phyloP scores from a whole-genome alignment of 2,888 invertebrate species.

The Epinotia brunnichana region DNA sequence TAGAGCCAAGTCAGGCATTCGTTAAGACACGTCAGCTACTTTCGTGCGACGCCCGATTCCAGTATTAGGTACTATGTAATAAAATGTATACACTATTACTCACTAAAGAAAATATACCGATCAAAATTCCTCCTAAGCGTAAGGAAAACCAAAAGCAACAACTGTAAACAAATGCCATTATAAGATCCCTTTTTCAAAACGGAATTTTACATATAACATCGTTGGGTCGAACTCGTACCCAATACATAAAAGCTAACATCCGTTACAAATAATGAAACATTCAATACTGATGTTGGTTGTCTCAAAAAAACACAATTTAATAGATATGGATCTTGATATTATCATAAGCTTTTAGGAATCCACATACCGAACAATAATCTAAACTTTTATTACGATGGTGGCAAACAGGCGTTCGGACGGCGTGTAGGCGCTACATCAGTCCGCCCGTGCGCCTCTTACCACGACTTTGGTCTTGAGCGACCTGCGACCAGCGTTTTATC shows the following conservation, averaged over 20 bases:
- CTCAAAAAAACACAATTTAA: slow-evolving; percentile 9
- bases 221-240: neutral
- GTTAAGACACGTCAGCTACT: neutral
- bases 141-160: slow-evolving; percentile 81
- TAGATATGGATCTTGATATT: slow-evolving; percentile 25
- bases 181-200: neutral
- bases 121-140: slow-evolving; percentile 74
- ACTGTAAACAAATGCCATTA: slow-evolving; percentile 75
- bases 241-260: neutral
- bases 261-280: neutral
- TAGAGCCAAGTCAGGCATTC: no score
- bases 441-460: no score
- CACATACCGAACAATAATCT: neutral
- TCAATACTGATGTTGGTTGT: slow-evolving; percentile 12
- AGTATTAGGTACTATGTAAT: no score
- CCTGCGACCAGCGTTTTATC: no score
- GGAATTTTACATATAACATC: neutral
- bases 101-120: slow-evolving; percentile 71
- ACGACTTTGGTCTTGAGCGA: no score
- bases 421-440: no score
- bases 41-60: no score
- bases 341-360: slow-evolving; percentile 23
- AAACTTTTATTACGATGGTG: neutral
- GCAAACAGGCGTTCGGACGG: neutral
- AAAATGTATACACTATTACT: slow-evolving; percentile 47